These are phyloP conservation scores for Diadema setosum DNA, from an alignment of 35 echinoderm and acorn worm species.

Conservation along the genomic window DNA sequence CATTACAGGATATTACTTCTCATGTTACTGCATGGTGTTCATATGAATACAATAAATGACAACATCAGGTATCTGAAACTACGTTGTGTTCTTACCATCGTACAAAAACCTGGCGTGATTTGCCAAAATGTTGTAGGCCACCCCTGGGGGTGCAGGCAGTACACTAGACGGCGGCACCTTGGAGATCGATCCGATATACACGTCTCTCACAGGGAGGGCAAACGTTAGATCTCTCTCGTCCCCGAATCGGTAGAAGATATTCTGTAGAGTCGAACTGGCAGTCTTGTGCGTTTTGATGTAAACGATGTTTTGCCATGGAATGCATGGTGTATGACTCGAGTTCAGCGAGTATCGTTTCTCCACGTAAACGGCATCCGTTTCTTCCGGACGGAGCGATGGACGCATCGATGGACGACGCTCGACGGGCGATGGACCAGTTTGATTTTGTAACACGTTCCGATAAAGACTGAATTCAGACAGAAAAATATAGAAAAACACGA, in stretches of 20 bases:
- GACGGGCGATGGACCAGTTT: too few relatives aligned
- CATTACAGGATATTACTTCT: too few relatives aligned
- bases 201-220: constrained; percentile 25
- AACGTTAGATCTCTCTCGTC: constrained; percentile 48
- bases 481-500: too few relatives aligned
- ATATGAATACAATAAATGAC: too few relatives aligned
- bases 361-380: neutral
- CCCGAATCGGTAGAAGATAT: constrained; percentile 55
- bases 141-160: neutral
- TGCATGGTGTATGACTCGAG: neutral
- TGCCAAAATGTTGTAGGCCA: constrained; percentile 6
- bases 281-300: constrained; percentile 66
- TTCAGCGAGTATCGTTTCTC: neutral
- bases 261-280: constrained; percentile 52
- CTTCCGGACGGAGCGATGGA: too few relatives aligned
- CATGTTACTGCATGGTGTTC: too few relatives aligned
- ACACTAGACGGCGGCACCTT: neutral
- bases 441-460: too few relatives aligned
- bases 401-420: too few relatives aligned
- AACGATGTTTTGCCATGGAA: constrained; percentile 25
- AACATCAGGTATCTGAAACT: too few relatives aligned
- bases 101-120: constrained; percentile 11
- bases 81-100: neutral
- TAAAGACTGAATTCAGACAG: too few relatives aligned
- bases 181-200: constrained; percentile 13